Conservation (phyloP, 2,113 vertebrate species). For the Istiophorus platypterus region DNA sequence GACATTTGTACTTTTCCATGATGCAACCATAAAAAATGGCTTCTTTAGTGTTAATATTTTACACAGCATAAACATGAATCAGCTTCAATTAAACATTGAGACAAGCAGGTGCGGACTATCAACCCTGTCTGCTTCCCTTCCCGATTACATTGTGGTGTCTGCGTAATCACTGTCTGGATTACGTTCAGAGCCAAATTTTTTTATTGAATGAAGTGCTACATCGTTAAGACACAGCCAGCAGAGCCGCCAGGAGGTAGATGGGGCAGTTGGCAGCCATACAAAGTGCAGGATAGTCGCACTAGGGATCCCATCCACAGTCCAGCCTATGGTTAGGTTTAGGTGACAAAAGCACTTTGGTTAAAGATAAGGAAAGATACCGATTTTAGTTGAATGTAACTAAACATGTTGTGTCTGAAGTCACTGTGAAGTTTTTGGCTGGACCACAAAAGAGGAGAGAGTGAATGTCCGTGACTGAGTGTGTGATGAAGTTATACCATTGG, state of each 20-base stretch:
- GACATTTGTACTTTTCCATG: background rate
- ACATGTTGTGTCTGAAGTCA: too few species aligned
- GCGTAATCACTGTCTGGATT: background rate
- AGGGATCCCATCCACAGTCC: too few species aligned
- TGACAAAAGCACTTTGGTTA: too few species aligned
- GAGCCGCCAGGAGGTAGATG: background rate
- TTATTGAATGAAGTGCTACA: background rate
- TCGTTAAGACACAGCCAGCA: background rate
- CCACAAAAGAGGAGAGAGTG: too few species aligned
- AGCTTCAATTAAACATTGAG: background rate
- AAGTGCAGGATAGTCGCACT: too few species aligned
- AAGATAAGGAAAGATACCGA: too few species aligned
- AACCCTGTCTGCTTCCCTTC: background rate
- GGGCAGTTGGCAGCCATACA: too few species aligned
- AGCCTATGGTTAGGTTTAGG: too few species aligned
- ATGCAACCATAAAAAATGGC: background rate
- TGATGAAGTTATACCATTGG: too few species aligned
- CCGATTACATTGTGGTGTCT: background rate
- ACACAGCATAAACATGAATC: background rate
- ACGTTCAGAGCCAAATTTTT: background rate
- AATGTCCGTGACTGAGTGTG: too few species aligned
- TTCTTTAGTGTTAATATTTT: background rate
- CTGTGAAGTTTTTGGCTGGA: too few species aligned
- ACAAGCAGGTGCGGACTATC: background rate
- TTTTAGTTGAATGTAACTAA: too few species aligned